Evolutionary conservation across 1,140 invertebrate genomes (phyloP).

Genomic region (Drosophila kurseongensis): DNA sequence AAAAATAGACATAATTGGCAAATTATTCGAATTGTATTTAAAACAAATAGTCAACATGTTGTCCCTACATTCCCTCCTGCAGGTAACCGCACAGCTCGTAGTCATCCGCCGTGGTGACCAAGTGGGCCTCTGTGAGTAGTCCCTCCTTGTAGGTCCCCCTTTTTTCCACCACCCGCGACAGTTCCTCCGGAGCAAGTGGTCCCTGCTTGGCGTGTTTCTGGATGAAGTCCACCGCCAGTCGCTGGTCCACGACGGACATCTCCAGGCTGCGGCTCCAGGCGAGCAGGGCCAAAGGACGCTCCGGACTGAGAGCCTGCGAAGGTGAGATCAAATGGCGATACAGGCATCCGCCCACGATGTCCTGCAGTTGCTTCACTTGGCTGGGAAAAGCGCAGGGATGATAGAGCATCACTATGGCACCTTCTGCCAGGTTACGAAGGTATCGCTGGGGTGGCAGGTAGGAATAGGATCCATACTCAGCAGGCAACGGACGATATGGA

Average conservation of each 20-base stretch:
- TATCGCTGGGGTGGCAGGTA: conserved; percentile 93
- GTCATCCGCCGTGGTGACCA: conserved; percentile 86
- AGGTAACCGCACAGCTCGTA: conserved; percentile 85
- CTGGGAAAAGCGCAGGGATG: conserved; percentile 92
- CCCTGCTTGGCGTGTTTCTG: conserved; percentile 88
- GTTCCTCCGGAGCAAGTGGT: conserved; percentile 83
- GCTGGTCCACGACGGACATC: conserved; percentile 89
- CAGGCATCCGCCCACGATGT: conserved; percentile 89
- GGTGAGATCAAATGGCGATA: conserved; percentile 93
- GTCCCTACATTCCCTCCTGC: conserved; percentile 47
- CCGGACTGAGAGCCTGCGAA: conserved; percentile 87
- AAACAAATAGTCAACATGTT: conserved; percentile 35
- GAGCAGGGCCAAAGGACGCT: conserved; percentile 90
- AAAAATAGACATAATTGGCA: not conserved
- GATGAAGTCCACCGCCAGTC: conserved; percentile 88
- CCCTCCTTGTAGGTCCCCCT: conserved; percentile 86
- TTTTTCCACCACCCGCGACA: conserved; percentile 88
- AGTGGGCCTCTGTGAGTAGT: conserved; percentile 86
- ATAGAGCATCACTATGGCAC: conserved; percentile 93
- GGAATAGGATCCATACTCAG: conserved; percentile 92
- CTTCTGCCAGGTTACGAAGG: conserved; percentile 94
- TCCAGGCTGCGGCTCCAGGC: conserved; percentile 91
- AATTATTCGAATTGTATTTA: conserved; percentile 42
- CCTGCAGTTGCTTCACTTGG: conserved; percentile 88
- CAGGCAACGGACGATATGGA: conserved; percentile 92